Base-by-base conservation (phyloP, 2,797 vertebrate species). In the Peromyscus melanophrys region DNA sequence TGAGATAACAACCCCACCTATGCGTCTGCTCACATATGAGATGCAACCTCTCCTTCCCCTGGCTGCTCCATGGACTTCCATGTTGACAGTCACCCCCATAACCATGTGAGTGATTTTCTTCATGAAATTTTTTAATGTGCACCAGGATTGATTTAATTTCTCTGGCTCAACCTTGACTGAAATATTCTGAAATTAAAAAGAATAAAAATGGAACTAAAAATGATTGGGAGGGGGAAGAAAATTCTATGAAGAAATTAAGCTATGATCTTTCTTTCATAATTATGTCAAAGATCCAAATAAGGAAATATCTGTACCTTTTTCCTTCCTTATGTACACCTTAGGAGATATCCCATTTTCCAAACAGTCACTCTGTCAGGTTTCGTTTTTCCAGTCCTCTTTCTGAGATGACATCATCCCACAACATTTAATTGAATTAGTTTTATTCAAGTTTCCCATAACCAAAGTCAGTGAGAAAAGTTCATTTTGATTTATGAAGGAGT, bases 191-290 rank as follows among this genome's bases (percentile, higher is more conserved):
- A 94, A 88, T 49, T 25, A 80, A 84, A 88, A 90, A 75, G n/a
- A 87, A 78, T 83, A 65, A 93, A 96, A 91, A 87, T 73, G 67
- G 16, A 77, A 16, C 19, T 67, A 95, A 81, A 49, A 9, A 61
- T 23, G 52, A 81, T 2, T 71, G 27, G 4, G 29, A 67, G 71
- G 46, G 46, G 12, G 4, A 63, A 78, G 19, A 12, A 49, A 40
- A 81, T 65, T 94, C 29, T 37, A 31, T 76, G 52, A 94, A 93
- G 80, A 87, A 75, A 63, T 40, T 89, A 78, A 96, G 49, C n/a
- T 90, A 55, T 40, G 1, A 82, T 92, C 80, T 88, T 92, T 40
- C n/a, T 81, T 57, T 86, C 34, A 94, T 4, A 55, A 67, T 78
- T 75, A 85, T 31, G 31, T 40, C 46, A n/a, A 61, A 94, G 13